Conservation (phyloP, 2,113 vertebrate species). For the Pelobates fuscus region DNA sequence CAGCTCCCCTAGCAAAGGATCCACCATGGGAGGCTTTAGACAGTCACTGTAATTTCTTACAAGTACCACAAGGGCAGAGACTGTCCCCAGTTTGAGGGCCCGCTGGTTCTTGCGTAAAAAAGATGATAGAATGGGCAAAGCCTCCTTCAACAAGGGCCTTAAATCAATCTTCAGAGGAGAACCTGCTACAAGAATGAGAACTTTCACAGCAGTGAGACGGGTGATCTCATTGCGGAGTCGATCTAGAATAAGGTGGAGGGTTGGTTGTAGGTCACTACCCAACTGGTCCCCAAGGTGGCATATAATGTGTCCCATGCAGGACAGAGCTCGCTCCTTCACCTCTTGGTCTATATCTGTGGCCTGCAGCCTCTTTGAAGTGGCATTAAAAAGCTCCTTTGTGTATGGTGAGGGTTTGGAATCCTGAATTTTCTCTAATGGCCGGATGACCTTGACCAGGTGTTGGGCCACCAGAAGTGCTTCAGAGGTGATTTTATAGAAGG, state of each 20-base stretch:
- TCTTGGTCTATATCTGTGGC: constrained; percentile 94
- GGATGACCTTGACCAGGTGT: constrained; percentile 80
- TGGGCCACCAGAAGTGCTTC: constrained; percentile 86
- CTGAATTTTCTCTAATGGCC: constrained; percentile 70
- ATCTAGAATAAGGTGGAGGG: constrained; percentile 84
- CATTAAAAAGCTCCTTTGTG: constrained; percentile 74
- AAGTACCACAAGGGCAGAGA: constrained; percentile 79
- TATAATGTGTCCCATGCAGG: constrained; percentile 86
- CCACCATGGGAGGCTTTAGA: constrained; percentile 76
- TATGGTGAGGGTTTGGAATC: constrained; percentile 78
- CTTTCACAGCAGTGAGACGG: constrained; percentile 82
- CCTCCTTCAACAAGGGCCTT: constrained; percentile 77
- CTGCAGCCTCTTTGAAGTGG: constrained; percentile 79
- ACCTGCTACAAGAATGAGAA: constrained; percentile 74
- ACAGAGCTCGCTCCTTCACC: constrained; percentile 91
- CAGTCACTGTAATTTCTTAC: constrained; percentile 78
- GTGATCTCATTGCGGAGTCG: constrained; percentile 92
- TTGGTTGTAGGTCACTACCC: constrained; percentile 75
- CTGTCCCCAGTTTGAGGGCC: constrained; percentile 78
- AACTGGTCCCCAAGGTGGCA: constrained; percentile 83
- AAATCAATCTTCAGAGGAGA: constrained; percentile 82
- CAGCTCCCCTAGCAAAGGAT: constrained; percentile 78
- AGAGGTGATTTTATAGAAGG: constrained; percentile 88
- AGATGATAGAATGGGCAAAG: constrained; percentile 80
- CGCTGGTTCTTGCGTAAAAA: constrained; percentile 92